Evolutionary conservation across 2,797 vertebrate genomes (phyloP).

Genomic region (Sebastes flavidus): DNA sequence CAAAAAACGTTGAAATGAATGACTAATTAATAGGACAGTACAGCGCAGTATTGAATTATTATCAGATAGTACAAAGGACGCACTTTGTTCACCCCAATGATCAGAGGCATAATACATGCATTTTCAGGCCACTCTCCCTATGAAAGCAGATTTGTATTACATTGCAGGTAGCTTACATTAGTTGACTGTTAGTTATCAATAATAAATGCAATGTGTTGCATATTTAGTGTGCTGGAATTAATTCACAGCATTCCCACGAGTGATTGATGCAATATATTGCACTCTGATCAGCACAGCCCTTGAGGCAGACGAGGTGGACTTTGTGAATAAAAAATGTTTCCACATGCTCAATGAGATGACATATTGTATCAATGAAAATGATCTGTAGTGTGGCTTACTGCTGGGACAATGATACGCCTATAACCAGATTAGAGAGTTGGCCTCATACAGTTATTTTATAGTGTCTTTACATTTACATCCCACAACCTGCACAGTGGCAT

Average conservation of each 20-base stretch:
- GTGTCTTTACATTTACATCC: not conserved
- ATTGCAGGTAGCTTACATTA: conserved; percentile 46
- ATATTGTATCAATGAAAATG: conserved; percentile 10
- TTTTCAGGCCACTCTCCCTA: conserved; percentile 1
- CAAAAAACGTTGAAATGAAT: conserved; percentile 13
- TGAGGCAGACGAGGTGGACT: conserved; percentile 38
- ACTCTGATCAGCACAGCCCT: conserved; percentile 40
- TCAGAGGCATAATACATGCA: conserved; percentile 14
- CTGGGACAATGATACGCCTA: not conserved
- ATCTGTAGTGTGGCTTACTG: not conserved
- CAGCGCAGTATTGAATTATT: conserved; percentile 1
- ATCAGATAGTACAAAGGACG: not conserved
- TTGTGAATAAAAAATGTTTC: conserved; percentile 48
- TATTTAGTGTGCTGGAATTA: conserved; percentile 59
- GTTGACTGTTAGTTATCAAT: conserved; percentile 50
- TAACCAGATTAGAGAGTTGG: not conserved
- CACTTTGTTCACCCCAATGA: conserved; percentile 5
- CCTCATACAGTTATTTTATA: not conserved
- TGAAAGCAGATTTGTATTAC: conserved; percentile 11
- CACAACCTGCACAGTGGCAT: not conserved
- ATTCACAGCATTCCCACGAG: conserved; percentile 55
- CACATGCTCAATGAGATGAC: conserved; percentile 23
- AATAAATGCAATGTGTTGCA: conserved; percentile 57
- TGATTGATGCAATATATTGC: conserved; percentile 59
- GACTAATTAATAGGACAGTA: conserved; percentile 7